Evolutionary conservation across 2,113 vertebrate species (phyloP).

Genomic region (Clupea harengus): DNA sequence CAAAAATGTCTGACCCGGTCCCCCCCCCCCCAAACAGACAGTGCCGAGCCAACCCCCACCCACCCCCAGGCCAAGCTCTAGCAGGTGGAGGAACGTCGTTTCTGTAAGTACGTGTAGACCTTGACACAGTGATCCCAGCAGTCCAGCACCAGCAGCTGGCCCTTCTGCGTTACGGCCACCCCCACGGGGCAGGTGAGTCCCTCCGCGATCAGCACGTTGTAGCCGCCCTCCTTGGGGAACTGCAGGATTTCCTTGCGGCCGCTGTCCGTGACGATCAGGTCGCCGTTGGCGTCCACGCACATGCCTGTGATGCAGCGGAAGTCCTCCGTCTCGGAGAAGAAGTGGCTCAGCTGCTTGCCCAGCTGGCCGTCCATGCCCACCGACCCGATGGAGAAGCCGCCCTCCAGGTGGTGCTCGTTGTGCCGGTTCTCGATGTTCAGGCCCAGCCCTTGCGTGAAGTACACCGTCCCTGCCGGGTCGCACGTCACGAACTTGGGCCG

Average conservation of each 20-base stretch:
- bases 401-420: conserved; percentile 92
- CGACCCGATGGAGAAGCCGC: conserved; percentile 92
- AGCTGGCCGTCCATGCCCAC: conserved; percentile 89
- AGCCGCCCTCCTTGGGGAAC: conserved; percentile 94
- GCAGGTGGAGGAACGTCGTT: conserved; percentile 75
- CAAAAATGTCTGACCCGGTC: background rate
- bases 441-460: conserved; percentile 94
- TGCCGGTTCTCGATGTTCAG: conserved; percentile 92
- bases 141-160: conserved; percentile 92
- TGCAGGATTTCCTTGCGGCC: conserved; percentile 93
- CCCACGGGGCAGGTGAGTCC: conserved; percentile 90
- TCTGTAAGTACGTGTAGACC: conserved; percentile 90
- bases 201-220: conserved; percentile 87
- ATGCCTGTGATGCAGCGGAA: conserved; percentile 98
- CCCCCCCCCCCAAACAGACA: background rate
- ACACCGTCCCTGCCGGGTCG: conserved; percentile 86
- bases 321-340: conserved; percentile 93
- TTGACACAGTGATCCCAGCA: conserved; percentile 99
- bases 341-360: conserved; percentile 93
- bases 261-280: conserved; percentile 92
- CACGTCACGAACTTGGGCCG: conserved; percentile 96
- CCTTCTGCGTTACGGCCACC: conserved; percentile 91
- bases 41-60: background rate
- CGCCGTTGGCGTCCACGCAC: conserved; percentile 91
- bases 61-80: conserved; percentile 34